Evolutionary conservation across 2,888 invertebrate species (phyloP).

Genomic region (Ormyrus pomaceus): DNA sequence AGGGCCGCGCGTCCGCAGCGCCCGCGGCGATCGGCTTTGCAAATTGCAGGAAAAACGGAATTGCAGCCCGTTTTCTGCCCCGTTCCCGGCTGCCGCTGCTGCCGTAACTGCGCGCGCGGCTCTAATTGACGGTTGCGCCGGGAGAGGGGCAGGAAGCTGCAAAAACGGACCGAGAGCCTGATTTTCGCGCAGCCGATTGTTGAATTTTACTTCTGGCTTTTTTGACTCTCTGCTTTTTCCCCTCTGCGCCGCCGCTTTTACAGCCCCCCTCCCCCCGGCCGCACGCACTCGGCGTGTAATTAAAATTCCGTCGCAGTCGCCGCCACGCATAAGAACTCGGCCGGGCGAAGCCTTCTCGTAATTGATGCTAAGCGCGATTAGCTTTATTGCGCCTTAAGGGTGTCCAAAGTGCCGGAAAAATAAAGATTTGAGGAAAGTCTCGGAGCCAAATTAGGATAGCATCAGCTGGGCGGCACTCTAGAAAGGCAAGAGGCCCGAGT

Average conservation of each 20-base stretch:
- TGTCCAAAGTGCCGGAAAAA: no score
- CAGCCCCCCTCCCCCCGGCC: no score
- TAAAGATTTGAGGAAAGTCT: conserved; percentile 11
- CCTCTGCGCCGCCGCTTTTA: background rate
- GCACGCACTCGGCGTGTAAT: background rate
- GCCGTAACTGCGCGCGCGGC: background rate
- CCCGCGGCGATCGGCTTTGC: background rate
- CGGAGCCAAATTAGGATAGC: background rate
- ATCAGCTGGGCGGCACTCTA: background rate
- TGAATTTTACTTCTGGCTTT: background rate
- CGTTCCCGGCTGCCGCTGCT: conserved; percentile 18
- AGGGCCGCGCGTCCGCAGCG: no score
- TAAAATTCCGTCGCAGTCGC: conserved; percentile 22
- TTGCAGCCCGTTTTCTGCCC: conserved; percentile 12
- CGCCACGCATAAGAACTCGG: background rate
- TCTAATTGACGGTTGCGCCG: conserved; percentile 31
- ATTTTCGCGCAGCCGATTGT: conserved; percentile 8
- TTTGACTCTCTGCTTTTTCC: background rate
- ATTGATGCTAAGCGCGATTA: no score
- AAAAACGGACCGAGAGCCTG: background rate
- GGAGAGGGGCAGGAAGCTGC: background rate
- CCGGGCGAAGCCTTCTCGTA: no score
- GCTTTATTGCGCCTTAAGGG: no score
- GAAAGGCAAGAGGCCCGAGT: conserved; percentile 11
- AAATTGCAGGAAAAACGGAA: conserved; percentile 35